Evolutionary conservation across 2,797 vertebrate species (phyloP).

Genomic region (Argya squamiceps): DNA sequence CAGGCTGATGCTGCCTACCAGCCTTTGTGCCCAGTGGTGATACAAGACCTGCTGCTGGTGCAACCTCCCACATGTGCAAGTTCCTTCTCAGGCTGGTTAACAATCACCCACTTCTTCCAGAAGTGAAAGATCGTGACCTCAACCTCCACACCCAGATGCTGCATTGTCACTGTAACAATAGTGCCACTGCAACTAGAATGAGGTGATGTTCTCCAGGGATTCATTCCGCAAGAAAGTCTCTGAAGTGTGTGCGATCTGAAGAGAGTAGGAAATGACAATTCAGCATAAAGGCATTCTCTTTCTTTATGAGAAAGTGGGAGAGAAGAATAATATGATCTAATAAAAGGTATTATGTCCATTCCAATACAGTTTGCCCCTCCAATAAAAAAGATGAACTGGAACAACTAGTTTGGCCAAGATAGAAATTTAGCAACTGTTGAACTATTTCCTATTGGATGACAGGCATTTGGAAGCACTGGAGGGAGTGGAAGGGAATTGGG

Average conservation of each 20-base stretch:
- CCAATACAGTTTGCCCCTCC: not conserved
- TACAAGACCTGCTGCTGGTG: not conserved
- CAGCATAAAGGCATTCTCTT: not conserved
- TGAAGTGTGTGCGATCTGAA: not conserved
- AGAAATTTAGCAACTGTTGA: not conserved
- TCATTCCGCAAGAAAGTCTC: not conserved
- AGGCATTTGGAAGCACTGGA: not conserved
- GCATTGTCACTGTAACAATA: not conserved
- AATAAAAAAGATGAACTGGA: not conserved
- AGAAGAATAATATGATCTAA: not conserved
- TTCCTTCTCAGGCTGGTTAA: not conserved
- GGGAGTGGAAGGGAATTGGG: not conserved
- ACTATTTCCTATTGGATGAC: not conserved
- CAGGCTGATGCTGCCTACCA: not conserved
- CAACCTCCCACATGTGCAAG: not conserved
- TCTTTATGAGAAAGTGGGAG: not conserved
- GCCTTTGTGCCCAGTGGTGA: not conserved
- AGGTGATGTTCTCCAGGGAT: not conserved
- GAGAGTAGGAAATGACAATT: not conserved
- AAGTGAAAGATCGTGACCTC: not conserved
- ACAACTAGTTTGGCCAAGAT: not conserved
- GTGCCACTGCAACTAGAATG: not conserved
- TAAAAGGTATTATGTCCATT: not conserved
- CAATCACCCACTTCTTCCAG: not conserved
- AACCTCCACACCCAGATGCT: not conserved